Conservation (phyloP, 2,797 vertebrate species). For the Manis javanica region DNA sequence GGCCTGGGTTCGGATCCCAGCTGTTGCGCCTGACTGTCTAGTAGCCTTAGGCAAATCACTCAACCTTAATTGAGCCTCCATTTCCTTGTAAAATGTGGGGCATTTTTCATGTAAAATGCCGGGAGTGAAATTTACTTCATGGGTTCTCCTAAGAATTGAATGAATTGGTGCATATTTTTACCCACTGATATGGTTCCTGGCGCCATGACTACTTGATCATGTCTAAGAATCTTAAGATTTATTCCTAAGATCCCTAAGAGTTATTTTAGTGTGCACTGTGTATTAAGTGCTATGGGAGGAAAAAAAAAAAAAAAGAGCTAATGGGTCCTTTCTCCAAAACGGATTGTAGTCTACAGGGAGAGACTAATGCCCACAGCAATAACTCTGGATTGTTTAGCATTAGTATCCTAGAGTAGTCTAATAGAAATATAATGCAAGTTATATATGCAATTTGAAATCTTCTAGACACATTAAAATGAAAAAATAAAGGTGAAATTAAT, state of each 20-base stretch:
- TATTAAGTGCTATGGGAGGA: background rate
- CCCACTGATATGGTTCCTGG: background rate
- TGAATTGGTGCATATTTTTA: background rate
- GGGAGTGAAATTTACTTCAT: background rate
- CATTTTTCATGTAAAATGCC: background rate
- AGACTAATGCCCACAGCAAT: background rate
- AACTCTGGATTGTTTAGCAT: background rate
- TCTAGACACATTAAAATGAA: background rate
- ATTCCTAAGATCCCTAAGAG: background rate
- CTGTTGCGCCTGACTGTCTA: background rate
- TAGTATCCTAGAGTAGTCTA: background rate
- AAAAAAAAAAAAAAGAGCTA: background rate
- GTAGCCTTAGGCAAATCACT: background rate
- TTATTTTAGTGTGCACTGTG: background rate
- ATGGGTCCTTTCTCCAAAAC: background rate
- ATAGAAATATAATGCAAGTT: background rate
- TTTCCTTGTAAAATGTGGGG: background rate
- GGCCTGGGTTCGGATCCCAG: background rate
- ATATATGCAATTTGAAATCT: background rate
- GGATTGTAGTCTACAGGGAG: background rate
- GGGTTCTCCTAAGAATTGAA: background rate
- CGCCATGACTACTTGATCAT: background rate
- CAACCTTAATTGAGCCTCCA: background rate
- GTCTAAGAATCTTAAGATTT: background rate
- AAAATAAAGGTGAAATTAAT: background rate